Evolutionary conservation across 2,888 invertebrate genomes (phyloP).

Genomic region (Quadriops clusia): DNA sequence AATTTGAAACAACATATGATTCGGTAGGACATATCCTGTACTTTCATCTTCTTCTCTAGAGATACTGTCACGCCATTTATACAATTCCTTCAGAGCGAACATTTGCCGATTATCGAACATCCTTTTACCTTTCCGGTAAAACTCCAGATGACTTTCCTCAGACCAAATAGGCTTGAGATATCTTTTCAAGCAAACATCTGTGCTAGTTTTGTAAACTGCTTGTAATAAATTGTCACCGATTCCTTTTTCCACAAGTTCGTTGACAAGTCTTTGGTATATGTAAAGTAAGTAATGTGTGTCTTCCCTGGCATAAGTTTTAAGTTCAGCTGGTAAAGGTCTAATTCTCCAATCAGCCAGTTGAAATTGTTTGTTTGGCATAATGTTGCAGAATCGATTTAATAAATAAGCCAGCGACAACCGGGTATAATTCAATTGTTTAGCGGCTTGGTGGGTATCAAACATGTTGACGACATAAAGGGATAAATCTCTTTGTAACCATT

Average conservation of each 20-base stretch:
- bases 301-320: conserved; percentile 75
- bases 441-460: conserved; percentile 92
- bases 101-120: conserved; percentile 77
- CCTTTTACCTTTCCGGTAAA: conserved; percentile 67
- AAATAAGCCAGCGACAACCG: conserved; percentile 68
- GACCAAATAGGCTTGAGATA: conserved; percentile 66
- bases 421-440: conserved; percentile 56
- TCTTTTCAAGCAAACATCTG: conserved; percentile 39
- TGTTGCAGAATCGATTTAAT: conserved; percentile 62
- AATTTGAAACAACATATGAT: conserved; percentile 89
- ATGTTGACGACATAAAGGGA: conserved; percentile 91
- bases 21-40: conserved; percentile 80
- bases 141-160: conserved; percentile 58
- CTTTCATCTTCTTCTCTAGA: conserved; percentile 89
- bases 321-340: conserved; percentile 70
- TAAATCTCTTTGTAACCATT: conserved; percentile 93
- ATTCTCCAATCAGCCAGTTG: conserved; percentile 95
- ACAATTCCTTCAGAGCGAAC: conserved; percentile 68
- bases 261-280: conserved; percentile 69
- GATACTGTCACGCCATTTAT: conserved; percentile 75
- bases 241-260: conserved; percentile 56
- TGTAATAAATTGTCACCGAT: conserved; percentile 33
- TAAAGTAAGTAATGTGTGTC: conserved; percentile 93
- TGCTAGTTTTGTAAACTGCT: conserved; percentile 8
- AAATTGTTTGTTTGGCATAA: conserved; percentile 77